These are phyloP conservation scores for Dinocampus coccinellae DNA, from an alignment of 2,888 invertebrate genomes.

Conservation along the genomic window DNA sequence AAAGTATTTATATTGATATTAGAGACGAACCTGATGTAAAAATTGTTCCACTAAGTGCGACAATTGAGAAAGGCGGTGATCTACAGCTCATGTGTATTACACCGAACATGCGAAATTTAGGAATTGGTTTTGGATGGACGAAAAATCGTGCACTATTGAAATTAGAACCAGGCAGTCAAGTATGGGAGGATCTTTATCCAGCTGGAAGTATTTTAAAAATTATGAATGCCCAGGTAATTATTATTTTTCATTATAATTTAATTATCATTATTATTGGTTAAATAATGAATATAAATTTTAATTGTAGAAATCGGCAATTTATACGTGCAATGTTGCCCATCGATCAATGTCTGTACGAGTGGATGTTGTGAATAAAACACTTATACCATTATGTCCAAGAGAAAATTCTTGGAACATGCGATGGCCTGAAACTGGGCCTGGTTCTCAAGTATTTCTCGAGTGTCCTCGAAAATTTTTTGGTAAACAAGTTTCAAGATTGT, in stretches of 20 bases:
- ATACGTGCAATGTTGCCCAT: conserved; percentile 80
- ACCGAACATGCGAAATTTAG: conserved; percentile 71
- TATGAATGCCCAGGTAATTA: conserved; percentile 79
- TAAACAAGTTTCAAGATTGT: conserved; percentile 69
- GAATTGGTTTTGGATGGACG: conserved; percentile 87
- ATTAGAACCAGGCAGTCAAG: conserved; percentile 80
- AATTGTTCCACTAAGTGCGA: conserved; percentile 79
- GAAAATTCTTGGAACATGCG: conserved; percentile 74
- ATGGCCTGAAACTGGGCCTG: conserved; percentile 81
- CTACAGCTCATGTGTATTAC: conserved; percentile 80
- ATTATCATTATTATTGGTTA: not conserved
- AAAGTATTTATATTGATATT: conserved; percentile 75
- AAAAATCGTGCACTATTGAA: conserved; percentile 82
- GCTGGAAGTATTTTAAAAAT: conserved; percentile 87
- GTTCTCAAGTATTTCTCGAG: conserved; percentile 77
- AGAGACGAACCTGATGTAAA: conserved; percentile 76
- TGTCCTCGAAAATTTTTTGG: conserved; percentile 71
- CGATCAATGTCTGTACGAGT: conserved; percentile 77
- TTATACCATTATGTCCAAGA: conserved; percentile 73
- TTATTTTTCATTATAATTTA: not conserved
- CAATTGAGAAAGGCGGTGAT: conserved; percentile 80
- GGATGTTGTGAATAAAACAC: conserved; percentile 74
- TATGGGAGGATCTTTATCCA: conserved; percentile 88
- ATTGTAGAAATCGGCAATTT: conserved; percentile 81
- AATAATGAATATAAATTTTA: too few species aligned